phyloP scores from a whole-genome alignment of 2,113 vertebrate species.

The Cromileptes altivelis region DNA sequence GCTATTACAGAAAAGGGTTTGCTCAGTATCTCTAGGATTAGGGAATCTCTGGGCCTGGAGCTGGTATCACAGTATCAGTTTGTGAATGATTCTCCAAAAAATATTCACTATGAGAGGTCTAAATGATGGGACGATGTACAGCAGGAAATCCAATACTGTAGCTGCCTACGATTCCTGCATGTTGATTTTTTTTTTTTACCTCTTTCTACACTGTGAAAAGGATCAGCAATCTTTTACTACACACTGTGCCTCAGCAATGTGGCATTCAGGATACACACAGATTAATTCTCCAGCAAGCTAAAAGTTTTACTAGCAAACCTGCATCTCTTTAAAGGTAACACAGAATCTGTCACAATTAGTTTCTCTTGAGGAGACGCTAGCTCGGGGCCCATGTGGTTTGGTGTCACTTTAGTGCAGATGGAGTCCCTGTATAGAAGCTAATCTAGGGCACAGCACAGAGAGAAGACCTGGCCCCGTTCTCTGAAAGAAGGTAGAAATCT shows the following conservation, averaged over 20 bases:
- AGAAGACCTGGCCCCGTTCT: slow-evolving; percentile 68
- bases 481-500: slow-evolving; percentile 27
- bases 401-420: slow-evolving; percentile 56
- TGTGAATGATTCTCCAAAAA: slow-evolving; percentile 37
- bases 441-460: slow-evolving; percentile 70
- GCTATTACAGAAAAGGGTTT: slow-evolving; percentile 43
- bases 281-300: neutral
- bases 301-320: slow-evolving; percentile 8
- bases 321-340: slow-evolving; percentile 25
- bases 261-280: neutral
- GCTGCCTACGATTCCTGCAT: neutral
- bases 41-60: slow-evolving; percentile 55
- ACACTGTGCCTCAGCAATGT: neutral
- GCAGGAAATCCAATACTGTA: slow-evolving; percentile 18
- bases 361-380: slow-evolving; percentile 23
- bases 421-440: slow-evolving; percentile 58
- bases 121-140: slow-evolving; percentile 2
- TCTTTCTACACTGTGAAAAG: neutral
- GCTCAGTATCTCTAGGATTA: slow-evolving; percentile 61
- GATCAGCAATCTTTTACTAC: neutral
- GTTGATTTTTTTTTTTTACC: neutral
- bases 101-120: slow-evolving; percentile 33
- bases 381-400: slow-evolving; percentile 42
- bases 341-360: slow-evolving; percentile 43
- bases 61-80: slow-evolving; percentile 28